phyloP scores from a whole-genome alignment of 2,113 vertebrate species.

The Gnathonemus longibarbis region DNA sequence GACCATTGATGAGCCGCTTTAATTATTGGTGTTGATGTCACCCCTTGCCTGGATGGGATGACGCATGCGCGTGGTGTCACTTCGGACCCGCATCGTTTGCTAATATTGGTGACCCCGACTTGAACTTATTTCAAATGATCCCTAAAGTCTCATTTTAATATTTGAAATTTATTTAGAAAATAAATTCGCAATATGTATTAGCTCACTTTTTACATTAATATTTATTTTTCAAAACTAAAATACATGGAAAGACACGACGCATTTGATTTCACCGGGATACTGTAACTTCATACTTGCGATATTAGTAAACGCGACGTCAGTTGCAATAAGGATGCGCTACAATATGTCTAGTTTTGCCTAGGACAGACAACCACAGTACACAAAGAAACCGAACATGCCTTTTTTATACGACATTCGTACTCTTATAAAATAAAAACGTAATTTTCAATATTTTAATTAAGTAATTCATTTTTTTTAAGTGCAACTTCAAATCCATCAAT shows the following conservation, averaged over 20 bases:
- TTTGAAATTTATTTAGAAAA: background rate
- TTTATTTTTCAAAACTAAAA: background rate
- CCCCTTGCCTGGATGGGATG: constrained; percentile 36
- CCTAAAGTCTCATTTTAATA: background rate
- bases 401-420: background rate
- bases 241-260: background rate
- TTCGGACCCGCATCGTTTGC: constrained; percentile 27
- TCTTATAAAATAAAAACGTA: background rate
- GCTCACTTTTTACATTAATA: background rate
- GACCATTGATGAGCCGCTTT: constrained; percentile 57
- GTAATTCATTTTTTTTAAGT: background rate
- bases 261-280: background rate
- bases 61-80: constrained; percentile 38
- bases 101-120: background rate
- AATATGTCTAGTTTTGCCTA: background rate
- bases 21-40: constrained; percentile 62
- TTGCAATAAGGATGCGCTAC: background rate
- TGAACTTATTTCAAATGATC: background rate
- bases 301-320: background rate
- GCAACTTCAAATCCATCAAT: background rate
- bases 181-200: background rate
- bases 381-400: background rate
- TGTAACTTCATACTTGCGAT: background rate
- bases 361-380: background rate
- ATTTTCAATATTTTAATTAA: background rate